A percentile compares a stretch with the other conserved stretches of the same genome.
Evolutionary conservation across 2,113 vertebrate species (phyloP).

Genomic region (Caranx ignobilis): DNA sequence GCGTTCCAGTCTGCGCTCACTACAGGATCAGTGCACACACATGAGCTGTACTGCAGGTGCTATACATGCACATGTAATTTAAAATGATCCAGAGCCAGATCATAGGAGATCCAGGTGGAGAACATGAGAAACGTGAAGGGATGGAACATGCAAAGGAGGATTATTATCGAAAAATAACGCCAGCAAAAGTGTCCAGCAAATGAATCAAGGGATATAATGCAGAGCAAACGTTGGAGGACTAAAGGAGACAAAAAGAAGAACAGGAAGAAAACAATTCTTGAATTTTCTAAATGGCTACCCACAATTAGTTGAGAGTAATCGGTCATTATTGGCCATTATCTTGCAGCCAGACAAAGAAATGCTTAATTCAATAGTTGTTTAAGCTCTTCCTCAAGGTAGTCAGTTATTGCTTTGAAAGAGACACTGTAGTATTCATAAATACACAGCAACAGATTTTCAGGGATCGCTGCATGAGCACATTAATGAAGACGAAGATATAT

Average conservation of each 20-base stretch:
- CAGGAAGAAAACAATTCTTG: neutral
- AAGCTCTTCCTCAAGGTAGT: slow-evolving; percentile 4
- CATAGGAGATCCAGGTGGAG: slow-evolving; percentile 5
- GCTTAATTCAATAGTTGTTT: neutral
- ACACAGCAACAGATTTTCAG: neutral
- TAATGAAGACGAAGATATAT: neutral
- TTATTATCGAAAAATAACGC: slow-evolving; percentile 40
- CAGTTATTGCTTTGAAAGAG: slow-evolving; percentile 12
- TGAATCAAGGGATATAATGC: slow-evolving; percentile 5
- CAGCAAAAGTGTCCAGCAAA: slow-evolving; percentile 6
- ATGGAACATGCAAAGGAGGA: slow-evolving; percentile 16
- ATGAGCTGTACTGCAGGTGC: neutral
- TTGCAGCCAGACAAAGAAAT: neutral
- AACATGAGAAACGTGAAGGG: slow-evolving; percentile 1
- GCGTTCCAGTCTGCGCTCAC: neutral
- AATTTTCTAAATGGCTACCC: neutral
- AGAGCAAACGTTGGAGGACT: neutral
- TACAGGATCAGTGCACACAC: neutral
- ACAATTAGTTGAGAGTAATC: slow-evolving; percentile 1
- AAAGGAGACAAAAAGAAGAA: neutral
- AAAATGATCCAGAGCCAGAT: neutral
- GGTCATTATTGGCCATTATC: neutral
- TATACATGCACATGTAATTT: slow-evolving; percentile 1
- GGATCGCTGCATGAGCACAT: neutral
- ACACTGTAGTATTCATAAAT: slow-evolving; percentile 13